phyloP scores from a whole-genome alignment of 2,888 invertebrate species.

The Coleophora flavipennella region DNA sequence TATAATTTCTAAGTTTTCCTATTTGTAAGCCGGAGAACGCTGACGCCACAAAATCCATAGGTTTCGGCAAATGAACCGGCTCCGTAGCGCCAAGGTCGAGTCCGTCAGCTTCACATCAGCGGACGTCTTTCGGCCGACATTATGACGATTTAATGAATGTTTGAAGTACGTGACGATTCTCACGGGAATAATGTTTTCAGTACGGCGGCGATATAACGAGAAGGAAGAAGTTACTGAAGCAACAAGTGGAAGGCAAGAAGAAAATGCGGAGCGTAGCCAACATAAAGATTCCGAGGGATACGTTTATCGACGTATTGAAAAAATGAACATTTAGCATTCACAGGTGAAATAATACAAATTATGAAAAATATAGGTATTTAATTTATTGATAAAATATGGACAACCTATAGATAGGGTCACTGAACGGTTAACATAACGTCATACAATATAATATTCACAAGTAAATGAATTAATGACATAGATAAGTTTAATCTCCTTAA shows the following conservation, averaged over 20 bases:
- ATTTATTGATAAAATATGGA: slow-evolving; percentile 43
- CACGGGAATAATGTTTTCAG: slow-evolving; percentile 71
- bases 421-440: slow-evolving; percentile 50
- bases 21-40: too few species aligned
- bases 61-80: too few species aligned
- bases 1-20: too few species aligned
- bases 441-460: slow-evolving; percentile 28
- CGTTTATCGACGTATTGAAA: slow-evolving; percentile 93
- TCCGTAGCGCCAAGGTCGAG: too few species aligned
- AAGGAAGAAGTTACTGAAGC: slow-evolving; percentile 88
- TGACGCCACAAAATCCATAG: too few species aligned
- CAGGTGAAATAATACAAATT: slow-evolving; percentile 10
- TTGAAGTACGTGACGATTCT: too few species aligned
- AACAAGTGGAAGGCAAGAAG: slow-evolving; percentile 95
- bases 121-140: too few species aligned
- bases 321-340: slow-evolving; percentile 58
- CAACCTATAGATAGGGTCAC: slow-evolving; percentile 37
- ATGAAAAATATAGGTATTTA: slow-evolving; percentile 39
- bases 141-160: too few species aligned
- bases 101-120: too few species aligned
- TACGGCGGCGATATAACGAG: slow-evolving; percentile 95
- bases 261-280: slow-evolving; percentile 93
- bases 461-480: slow-evolving; percentile 14
- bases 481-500: slow-evolving; percentile 5
- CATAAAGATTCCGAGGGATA: slow-evolving; percentile 91